Evolutionary conservation across 2,797 vertebrate genomes (phyloP).

Genomic region (Loriculus beryllinus): DNA sequence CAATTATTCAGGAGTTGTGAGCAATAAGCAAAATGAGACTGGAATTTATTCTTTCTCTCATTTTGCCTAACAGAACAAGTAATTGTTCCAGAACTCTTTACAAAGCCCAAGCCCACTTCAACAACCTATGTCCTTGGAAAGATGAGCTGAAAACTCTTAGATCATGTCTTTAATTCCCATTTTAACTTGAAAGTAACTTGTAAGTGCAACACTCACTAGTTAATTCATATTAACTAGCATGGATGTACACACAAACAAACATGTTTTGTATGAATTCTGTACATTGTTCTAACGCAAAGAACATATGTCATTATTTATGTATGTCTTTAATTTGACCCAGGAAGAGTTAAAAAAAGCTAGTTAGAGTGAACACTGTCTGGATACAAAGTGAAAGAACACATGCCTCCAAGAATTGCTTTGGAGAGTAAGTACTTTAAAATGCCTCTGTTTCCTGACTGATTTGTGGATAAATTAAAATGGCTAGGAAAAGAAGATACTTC

Average conservation of each 20-base stretch:
- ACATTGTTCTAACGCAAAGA: background rate
- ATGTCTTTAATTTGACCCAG: background rate
- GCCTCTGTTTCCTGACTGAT: background rate
- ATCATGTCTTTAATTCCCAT: background rate
- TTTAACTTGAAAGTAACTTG: background rate
- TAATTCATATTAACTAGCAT: background rate
- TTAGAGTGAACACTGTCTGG: background rate
- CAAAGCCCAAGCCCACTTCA: background rate
- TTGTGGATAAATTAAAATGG: background rate
- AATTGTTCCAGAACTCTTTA: background rate
- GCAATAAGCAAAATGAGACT: background rate
- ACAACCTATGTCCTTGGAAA: background rate
- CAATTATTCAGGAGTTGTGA: background rate
- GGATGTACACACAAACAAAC: background rate
- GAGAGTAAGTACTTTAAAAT: background rate
- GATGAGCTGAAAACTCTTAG: background rate
- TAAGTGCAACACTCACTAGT: background rate
- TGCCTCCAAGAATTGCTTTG: background rate
- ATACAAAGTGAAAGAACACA: background rate
- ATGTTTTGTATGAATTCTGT: background rate
- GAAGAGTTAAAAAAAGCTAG: background rate
- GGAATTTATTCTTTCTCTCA: background rate
- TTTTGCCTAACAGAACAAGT: background rate
- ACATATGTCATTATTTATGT: background rate
- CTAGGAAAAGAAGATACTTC: background rate